These are phyloP conservation scores for Galleria mellonella DNA, from an alignment of 1,140 invertebrate species.

Conservation along the genomic window DNA sequence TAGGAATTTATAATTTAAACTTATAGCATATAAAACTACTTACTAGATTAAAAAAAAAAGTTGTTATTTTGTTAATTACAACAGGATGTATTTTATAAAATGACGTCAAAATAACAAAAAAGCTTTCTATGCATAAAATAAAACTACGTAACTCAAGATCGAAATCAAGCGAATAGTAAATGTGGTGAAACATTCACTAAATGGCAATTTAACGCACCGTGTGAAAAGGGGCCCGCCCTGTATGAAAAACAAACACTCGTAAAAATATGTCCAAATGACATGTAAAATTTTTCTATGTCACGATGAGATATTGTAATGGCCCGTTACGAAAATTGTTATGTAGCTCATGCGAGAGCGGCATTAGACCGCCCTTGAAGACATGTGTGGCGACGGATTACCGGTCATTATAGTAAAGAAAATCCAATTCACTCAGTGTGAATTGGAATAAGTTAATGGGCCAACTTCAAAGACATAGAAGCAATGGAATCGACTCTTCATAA, in stretches of 20 bases:
- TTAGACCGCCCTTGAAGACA: constrained; percentile 49
- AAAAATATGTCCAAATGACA: constrained; percentile 65
- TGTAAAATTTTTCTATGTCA: constrained; percentile 72
- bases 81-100: no score
- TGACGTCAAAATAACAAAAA: no score
- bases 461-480: constrained; percentile 15
- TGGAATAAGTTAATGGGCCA: constrained; percentile 61
- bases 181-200: constrained; percentile 26
- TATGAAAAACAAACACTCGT: constrained; percentile 64
- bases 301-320: constrained; percentile 70
- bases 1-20: no score
- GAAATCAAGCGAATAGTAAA: constrained; percentile 22
- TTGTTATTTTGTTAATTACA: no score
- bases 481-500: constrained; percentile 20
- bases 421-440: constrained; percentile 53
- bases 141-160: constrained; percentile 9
- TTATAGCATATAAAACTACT: no score
- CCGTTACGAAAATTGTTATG: constrained; percentile 64
- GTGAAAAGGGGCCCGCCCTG: constrained; percentile 48
- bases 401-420: constrained; percentile 56
- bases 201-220: constrained; percentile 37
- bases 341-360: constrained; percentile 52
- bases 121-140: no score
- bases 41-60: no score
- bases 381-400: constrained; percentile 53